Conservation (phyloP, 2,888 invertebrate genomes). For the Plagiodera versicolora region DNA sequence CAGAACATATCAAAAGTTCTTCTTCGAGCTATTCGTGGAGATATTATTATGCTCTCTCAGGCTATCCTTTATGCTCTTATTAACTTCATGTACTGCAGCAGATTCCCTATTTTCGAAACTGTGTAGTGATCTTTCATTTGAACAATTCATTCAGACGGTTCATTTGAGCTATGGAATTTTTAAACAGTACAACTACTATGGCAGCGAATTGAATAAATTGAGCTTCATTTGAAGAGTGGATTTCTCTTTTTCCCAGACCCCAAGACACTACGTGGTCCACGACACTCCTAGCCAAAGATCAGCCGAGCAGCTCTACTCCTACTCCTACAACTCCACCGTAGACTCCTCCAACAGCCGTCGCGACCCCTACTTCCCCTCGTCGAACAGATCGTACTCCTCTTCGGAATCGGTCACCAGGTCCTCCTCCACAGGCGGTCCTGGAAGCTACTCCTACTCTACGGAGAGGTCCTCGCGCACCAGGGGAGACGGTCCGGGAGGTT, state of each 20-base stretch:
- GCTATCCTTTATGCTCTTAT: no score
- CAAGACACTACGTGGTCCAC: slow-evolving; percentile 84
- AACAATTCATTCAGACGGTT: no score
- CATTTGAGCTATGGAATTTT: no score
- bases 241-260: slow-evolving; percentile 72
- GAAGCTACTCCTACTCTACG: slow-evolving; percentile 70
- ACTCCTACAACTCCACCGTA: slow-evolving; percentile 72
- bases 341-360: slow-evolving; percentile 57
- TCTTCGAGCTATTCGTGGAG: no score
- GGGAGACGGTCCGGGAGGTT: slow-evolving; percentile 75
- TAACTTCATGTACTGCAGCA: no score
- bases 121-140: no score
- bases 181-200: no score
- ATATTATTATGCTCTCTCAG: no score
- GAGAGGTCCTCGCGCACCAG: slow-evolving; percentile 73
- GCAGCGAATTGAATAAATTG: no score
- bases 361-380: slow-evolving; percentile 62
- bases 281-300: slow-evolving; percentile 73
- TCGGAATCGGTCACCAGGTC: slow-evolving; percentile 70
- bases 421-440: slow-evolving; percentile 68
- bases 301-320: slow-evolving; percentile 84
- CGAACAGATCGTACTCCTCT: slow-evolving; percentile 66
- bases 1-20: no score
- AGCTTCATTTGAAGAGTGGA: no score
- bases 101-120: no score